Conservation (phyloP, 2,113 vertebrate species). For the Thinocorus orbignyianus region DNA sequence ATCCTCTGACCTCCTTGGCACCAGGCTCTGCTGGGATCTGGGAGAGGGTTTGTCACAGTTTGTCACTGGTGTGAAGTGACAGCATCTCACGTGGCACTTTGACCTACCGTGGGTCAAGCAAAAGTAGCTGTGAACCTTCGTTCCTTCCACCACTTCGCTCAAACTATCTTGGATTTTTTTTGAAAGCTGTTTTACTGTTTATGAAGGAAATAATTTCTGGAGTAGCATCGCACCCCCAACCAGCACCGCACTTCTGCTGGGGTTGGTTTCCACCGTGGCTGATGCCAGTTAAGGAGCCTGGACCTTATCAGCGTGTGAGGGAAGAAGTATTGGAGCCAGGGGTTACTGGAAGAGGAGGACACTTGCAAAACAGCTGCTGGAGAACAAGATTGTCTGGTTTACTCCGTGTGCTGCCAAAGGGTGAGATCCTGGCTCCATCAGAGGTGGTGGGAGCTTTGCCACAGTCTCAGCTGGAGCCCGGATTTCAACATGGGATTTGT, state of each 20-base stretch:
- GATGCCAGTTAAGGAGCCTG: background rate
- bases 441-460: background rate
- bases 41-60: accelerated
- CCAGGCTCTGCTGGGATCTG: accelerated
- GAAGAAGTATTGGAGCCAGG: background rate
- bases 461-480: background rate
- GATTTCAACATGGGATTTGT: background rate
- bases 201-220: background rate
- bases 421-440: background rate
- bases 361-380: background rate
- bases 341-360: background rate
- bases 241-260: background rate
- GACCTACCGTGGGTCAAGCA: background rate
- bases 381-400: background rate
- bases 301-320: background rate
- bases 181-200: background rate
- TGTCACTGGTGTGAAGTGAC: background rate
- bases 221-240: background rate
- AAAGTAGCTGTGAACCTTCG: background rate
- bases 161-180: background rate
- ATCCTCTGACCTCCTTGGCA: accelerated
- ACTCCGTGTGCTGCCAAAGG: background rate
- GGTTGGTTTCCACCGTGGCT: background rate
- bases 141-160: background rate
- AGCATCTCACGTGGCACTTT: accelerated